phyloP scores from a whole-genome alignment of 2,888 invertebrate genomes.

The Prosapia bicincta region DNA sequence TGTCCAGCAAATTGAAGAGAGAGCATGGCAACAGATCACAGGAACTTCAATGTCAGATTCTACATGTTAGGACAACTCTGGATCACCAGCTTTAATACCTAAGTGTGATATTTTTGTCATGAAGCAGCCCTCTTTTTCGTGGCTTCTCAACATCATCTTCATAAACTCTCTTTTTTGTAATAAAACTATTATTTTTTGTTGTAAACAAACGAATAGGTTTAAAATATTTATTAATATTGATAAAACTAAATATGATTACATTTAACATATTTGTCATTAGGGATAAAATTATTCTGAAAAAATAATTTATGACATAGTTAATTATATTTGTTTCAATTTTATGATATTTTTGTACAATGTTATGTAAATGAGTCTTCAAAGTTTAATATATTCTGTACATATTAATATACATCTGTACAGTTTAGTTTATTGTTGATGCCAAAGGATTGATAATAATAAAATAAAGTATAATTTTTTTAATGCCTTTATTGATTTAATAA shows the following conservation, averaged over 20 bases:
- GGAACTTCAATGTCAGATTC: slow-evolving; percentile 34
- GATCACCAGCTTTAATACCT: neutral
- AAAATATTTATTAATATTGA: too few relatives aligned
- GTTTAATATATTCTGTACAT: neutral
- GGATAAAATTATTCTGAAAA: neutral
- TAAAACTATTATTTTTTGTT: neutral
- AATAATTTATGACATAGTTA: neutral
- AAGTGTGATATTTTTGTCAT: neutral
- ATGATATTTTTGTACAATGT: slow-evolving; percentile 2
- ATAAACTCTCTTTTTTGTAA: neutral
- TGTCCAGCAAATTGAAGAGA: slow-evolving; percentile 37
- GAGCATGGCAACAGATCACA: slow-evolving; percentile 35
- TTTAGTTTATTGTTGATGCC: neutral
- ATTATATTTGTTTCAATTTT: neutral
- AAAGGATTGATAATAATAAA: slow-evolving; percentile 2
- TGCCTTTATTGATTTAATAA: neutral
- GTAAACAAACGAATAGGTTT: too few relatives aligned
- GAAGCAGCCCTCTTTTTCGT: neutral
- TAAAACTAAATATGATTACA: too few relatives aligned
- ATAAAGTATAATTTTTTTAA: neutral
- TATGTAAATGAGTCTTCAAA: neutral
- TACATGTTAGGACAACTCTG: slow-evolving; percentile 21
- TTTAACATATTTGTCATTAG: neutral
- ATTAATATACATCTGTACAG: neutral
- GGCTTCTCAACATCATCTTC: neutral